Conservation (phyloP, 1,140 invertebrate species). For the Phocides pigmalion region DNA sequence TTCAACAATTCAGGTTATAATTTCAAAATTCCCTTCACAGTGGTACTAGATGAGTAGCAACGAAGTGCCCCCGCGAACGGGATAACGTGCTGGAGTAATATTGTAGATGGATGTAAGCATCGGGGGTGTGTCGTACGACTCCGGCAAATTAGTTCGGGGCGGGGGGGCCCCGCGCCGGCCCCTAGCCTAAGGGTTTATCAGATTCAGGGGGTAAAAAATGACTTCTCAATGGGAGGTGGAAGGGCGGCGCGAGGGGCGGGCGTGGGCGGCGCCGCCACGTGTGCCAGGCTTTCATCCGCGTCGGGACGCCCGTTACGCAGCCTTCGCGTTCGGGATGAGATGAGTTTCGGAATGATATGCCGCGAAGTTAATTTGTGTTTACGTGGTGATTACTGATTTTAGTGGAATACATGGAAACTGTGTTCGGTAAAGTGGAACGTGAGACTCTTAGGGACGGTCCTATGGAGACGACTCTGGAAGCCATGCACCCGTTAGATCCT, state of each 20-base stretch:
- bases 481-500: constrained; percentile 82
- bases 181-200: constrained; percentile 72
- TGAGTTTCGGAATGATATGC: constrained; percentile 51
- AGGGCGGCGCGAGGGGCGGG: constrained; percentile 65
- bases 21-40: constrained; percentile 65
- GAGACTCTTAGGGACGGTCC: constrained; percentile 49
- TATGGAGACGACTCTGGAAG: constrained; percentile 63
- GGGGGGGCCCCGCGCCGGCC: constrained; percentile 68
- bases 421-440: constrained; percentile 65
- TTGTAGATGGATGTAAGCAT: constrained; percentile 82
- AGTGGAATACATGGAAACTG: constrained; percentile 53
- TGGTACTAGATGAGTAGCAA: constrained; percentile 73
- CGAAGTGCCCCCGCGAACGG: constrained; percentile 74
- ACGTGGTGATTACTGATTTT: constrained; percentile 55
- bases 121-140: constrained; percentile 82
- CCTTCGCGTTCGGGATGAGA: constrained; percentile 23
- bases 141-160: constrained; percentile 83
- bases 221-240: constrained; percentile 80
- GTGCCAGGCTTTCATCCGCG: constrained; percentile 56
- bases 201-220: constrained; percentile 82
- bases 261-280: constrained; percentile 74
- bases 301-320: constrained; percentile 47
- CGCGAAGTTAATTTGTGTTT: constrained; percentile 47
- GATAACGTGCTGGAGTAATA: constrained; percentile 81
- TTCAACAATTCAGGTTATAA: constrained; percentile 44